Evolutionary conservation across 2,888 invertebrate genomes (phyloP).

Genomic region (Dione juno): DNA sequence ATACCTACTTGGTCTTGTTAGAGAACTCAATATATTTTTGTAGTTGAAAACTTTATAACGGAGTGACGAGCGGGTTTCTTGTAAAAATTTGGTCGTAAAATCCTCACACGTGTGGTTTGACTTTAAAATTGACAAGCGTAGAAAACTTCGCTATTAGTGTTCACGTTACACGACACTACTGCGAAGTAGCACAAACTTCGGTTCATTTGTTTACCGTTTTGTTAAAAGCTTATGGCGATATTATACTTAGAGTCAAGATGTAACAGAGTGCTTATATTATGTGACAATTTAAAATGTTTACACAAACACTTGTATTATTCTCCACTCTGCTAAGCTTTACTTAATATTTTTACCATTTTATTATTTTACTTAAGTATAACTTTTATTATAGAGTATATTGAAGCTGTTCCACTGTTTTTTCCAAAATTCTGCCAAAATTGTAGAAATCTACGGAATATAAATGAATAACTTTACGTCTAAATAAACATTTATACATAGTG

Average conservation of each 20-base stretch:
- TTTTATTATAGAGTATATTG: no score
- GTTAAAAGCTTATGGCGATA: neutral
- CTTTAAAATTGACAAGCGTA: slow-evolving; percentile 8
- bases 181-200: neutral
- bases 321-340: neutral
- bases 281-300: neutral
- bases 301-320: neutral
- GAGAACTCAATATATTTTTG: no score
- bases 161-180: slow-evolving; percentile 9
- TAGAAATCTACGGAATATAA: neutral
- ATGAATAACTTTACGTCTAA: neutral
- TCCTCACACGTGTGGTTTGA: neutral
- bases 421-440: no score
- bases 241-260: no score
- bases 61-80: no score
- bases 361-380: no score
- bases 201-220: slow-evolving; percentile 4
- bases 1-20: no score
- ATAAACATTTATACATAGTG: neutral
- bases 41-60: no score
- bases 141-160: slow-evolving; percentile 4
- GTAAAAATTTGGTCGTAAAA: neutral
- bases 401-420: no score
- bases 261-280: neutral
- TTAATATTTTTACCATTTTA: neutral